These are phyloP conservation scores for Stomatorhinus ivindoensis DNA, from an alignment of 2,113 vertebrate genomes.

Conservation along the genomic window DNA sequence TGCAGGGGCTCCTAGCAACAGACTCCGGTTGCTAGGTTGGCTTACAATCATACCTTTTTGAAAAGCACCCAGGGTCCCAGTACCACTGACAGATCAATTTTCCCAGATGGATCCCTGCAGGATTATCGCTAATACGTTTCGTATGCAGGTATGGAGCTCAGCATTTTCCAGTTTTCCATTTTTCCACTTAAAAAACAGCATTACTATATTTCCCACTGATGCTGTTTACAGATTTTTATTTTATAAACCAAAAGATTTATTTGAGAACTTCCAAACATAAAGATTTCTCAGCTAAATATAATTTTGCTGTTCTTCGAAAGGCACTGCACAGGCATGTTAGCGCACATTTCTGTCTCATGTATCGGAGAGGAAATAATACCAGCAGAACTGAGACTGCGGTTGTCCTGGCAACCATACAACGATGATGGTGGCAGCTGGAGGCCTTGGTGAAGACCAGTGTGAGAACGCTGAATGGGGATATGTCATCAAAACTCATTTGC, in stretches of 20 bases:
- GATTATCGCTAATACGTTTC: neutral
- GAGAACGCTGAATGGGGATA: neutral
- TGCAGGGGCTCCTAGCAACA: neutral
- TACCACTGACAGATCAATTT: neutral
- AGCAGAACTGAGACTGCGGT: neutral
- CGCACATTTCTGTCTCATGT: conserved; percentile 29
- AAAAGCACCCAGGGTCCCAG: neutral
- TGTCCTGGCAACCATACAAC: conserved; percentile 5
- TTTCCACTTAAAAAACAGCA: neutral
- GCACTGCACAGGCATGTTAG: no score
- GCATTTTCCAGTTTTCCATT: neutral
- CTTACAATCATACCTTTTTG: neutral
- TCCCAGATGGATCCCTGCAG: neutral
- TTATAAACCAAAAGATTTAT: neutral
- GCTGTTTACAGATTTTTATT: neutral
- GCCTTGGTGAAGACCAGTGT: neutral
- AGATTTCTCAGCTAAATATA: neutral
- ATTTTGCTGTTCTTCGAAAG: neutral
- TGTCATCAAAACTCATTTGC: neutral
- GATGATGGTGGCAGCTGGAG: neutral
- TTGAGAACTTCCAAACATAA: neutral
- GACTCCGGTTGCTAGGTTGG: neutral
- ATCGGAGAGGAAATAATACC: neutral
- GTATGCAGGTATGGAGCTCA: neutral
- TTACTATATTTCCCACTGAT: neutral